phyloP scores from a whole-genome alignment of 2,888 invertebrate species.

The Ditylenchus weischeri region DNA sequence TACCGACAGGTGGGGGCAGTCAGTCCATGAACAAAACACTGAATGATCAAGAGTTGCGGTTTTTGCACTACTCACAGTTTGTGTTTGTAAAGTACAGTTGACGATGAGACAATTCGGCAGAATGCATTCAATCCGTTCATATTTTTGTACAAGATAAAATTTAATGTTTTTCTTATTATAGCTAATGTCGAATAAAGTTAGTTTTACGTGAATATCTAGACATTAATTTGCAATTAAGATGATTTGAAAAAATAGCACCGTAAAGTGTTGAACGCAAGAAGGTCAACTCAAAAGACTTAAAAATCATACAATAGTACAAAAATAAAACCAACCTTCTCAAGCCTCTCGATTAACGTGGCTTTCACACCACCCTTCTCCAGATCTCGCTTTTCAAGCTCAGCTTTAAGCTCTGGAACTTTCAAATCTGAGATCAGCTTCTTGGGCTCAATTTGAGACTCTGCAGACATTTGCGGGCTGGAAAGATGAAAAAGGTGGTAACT shows the following conservation, averaged over 20 bases:
- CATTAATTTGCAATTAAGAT: too few relatives aligned
- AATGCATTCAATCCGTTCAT: neutral
- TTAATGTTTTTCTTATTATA: too few relatives aligned
- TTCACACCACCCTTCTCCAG: constrained; percentile 80
- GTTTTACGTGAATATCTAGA: too few relatives aligned
- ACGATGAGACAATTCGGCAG: neutral
- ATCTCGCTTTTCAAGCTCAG: constrained; percentile 76
- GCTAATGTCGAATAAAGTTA: too few relatives aligned
- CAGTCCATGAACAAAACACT: constrained; percentile 8
- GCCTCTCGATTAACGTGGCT: constrained; percentile 76
- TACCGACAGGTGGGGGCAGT: neutral
- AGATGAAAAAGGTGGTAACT: too few relatives aligned
- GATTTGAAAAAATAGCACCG: too few relatives aligned
- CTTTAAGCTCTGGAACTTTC: constrained; percentile 34
- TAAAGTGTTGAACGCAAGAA: too few relatives aligned
- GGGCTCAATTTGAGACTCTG: neutral
- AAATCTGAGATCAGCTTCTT: constrained; percentile 31
- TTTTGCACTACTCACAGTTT: constrained; percentile 33
- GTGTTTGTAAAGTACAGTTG: constrained; percentile 24
- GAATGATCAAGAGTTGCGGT: constrained; percentile 20
- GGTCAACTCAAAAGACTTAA: too few relatives aligned
- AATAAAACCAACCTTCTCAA: constrained; percentile 68
- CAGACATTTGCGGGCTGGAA: too few relatives aligned
- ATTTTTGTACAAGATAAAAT: neutral
- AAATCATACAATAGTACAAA: too few relatives aligned